Evolutionary conservation across 1,140 invertebrate species (phyloP).

Genomic region (Drosophila jambulina): DNA sequence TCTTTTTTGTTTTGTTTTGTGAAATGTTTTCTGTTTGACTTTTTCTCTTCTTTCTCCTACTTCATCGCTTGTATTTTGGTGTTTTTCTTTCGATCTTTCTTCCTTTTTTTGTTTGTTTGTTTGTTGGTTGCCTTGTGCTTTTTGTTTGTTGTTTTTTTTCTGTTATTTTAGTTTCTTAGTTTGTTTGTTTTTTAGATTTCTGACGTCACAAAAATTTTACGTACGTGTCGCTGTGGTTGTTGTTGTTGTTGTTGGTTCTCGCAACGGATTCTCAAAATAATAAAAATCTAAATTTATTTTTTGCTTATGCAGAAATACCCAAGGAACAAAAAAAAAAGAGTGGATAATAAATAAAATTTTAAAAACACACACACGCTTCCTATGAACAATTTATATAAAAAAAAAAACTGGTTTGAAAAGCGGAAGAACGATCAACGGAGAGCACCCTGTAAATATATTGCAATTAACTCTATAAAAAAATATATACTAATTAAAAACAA

Average conservation of each 20-base stretch:
- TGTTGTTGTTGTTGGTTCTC: conserved; percentile 67
- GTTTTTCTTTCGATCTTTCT: not conserved
- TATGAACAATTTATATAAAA: conserved; percentile 7
- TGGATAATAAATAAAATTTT: conserved; percentile 23
- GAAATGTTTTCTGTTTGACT: conserved; percentile 34
- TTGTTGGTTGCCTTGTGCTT: conserved; percentile 30
- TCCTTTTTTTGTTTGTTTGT: conserved; percentile 6
- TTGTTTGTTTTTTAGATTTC: conserved; percentile 64
- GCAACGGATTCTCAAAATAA: conserved; percentile 77
- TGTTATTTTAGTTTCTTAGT: conserved; percentile 40
- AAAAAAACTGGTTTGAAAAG: not conserved
- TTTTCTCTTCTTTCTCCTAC: conserved; percentile 8
- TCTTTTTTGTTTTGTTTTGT: conserved; percentile 25
- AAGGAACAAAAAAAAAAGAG: conserved; percentile 13
- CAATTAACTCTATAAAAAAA: not conserved
- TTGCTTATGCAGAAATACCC: conserved; percentile 15
- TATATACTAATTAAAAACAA: not conserved
- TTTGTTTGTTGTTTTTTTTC: conserved; percentile 28
- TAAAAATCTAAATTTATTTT: conserved; percentile 34
- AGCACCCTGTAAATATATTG: not conserved
- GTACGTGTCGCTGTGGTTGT: conserved; percentile 62
- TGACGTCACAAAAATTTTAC: conserved; percentile 81
- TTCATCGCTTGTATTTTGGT: conserved; percentile 18
- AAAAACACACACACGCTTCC: conserved; percentile 28
- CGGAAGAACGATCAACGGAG: not conserved